A percentile compares a stretch with the other conserved stretches of the same genome.
Conservation (phyloP, 1,140 invertebrate genomes). For the Oedothorax gibbosus region DNA sequence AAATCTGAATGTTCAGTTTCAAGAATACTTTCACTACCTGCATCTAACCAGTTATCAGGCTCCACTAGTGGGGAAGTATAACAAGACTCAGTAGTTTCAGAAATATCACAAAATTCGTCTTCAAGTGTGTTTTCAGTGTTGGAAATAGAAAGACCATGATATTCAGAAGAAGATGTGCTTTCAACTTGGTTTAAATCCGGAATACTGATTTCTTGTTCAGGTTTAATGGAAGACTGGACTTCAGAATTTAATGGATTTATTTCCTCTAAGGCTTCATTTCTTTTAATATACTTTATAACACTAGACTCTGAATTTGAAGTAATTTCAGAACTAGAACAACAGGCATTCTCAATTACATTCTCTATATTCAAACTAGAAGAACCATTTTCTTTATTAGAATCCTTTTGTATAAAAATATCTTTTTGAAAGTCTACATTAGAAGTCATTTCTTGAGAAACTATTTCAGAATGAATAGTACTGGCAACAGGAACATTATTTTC, state of each 20-base stretch:
- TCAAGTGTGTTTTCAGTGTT: neutral
- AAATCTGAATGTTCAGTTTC: neutral
- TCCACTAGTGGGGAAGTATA: neutral
- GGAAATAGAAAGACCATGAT: neutral
- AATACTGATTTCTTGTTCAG: slow-evolving; percentile 1
- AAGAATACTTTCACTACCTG: neutral
- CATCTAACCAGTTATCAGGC: neutral
- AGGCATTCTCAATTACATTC: no score
- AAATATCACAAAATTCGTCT: slow-evolving; percentile 10
- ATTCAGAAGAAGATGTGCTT: no score
- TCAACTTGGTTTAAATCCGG: neutral
- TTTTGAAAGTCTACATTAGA: neutral
- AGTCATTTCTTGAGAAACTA: neutral
- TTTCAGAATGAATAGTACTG: no score
- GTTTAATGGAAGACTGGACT: neutral
- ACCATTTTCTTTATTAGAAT: no score
- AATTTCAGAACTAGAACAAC: no score
- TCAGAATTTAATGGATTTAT: neutral
- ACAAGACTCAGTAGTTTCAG: neutral
- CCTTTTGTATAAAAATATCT: neutral
- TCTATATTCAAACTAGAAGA: no score
- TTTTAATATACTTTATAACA: neutral
- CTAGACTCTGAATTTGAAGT: no score
- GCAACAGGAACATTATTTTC: no score
- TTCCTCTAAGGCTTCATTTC: neutral